phyloP scores from a whole-genome alignment of 2,113 vertebrate species.

The Chitala chitala region DNA sequence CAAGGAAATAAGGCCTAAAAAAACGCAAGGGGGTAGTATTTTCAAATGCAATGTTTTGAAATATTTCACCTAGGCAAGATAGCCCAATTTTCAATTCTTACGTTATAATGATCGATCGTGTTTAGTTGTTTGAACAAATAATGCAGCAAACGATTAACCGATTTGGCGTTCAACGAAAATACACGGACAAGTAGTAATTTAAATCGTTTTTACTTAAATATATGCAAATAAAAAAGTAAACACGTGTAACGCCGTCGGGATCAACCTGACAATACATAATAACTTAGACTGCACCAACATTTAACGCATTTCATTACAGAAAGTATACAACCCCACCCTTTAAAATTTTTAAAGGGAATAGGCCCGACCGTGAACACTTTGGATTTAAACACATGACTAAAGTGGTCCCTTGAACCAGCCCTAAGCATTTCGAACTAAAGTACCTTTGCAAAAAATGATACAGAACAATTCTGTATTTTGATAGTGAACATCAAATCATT shows the following conservation, averaged over 20 bases:
- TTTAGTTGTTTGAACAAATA: no score
- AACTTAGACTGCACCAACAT: constrained; percentile 56
- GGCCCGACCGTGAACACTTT: constrained; percentile 39
- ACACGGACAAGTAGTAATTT: constrained; percentile 35
- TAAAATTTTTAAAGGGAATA: constrained; percentile 24
- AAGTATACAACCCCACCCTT: background rate
- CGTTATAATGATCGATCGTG: background rate
- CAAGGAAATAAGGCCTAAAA: background rate
- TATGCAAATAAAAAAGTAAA: constrained; percentile 52
- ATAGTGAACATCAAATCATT: constrained; percentile 26
- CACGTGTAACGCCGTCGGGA: constrained; percentile 35
- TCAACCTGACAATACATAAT: constrained; percentile 59
- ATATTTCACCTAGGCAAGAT: background rate
- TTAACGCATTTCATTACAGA: constrained; percentile 5
- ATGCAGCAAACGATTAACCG: no score
- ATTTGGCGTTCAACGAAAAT: constrained; percentile 11
- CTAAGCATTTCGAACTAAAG: constrained; percentile 11
- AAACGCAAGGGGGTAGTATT: background rate
- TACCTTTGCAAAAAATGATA: constrained; percentile 8
- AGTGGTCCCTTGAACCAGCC: background rate
- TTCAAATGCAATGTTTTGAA: constrained; percentile 10
- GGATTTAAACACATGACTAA: background rate
- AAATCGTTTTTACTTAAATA: constrained; percentile 68
- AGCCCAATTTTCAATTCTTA: background rate
- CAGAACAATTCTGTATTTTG: constrained; percentile 26